Conservation (phyloP, 2,797 vertebrate species). For the Petrocephalus schoutedeni region DNA sequence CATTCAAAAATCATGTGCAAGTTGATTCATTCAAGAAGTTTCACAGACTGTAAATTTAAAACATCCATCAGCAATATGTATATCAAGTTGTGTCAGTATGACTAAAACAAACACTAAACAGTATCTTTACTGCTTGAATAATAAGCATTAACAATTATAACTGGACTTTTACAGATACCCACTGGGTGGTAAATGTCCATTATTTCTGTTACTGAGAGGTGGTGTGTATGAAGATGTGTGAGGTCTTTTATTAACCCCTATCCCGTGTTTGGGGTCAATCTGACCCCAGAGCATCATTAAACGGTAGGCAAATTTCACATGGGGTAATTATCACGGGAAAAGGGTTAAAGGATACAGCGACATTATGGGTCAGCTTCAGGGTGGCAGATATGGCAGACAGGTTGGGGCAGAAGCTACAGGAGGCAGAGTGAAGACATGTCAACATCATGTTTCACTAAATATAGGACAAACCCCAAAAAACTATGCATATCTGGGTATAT, state of each 20-base stretch:
- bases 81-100: background rate
- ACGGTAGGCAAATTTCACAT: no score
- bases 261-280: no score
- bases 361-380: constrained; percentile 86
- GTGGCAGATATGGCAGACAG: constrained; percentile 82
- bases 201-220: background rate
- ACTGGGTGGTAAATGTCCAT: background rate
- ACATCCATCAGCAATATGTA: background rate
- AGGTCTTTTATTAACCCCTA: background rate
- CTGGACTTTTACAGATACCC: background rate
- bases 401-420: constrained; percentile 88
- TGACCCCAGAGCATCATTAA: no score
- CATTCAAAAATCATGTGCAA: background rate
- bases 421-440: constrained; percentile 26
- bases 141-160: background rate
- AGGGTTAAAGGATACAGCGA: constrained; percentile 98
- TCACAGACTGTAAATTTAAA: background rate
- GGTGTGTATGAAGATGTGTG: background rate
- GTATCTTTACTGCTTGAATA: background rate
- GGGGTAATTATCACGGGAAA: no score
- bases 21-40: background rate
- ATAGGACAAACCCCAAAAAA: background rate
- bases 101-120: background rate
- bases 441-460: background rate
- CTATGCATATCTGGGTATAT: background rate